phyloP scores from a whole-genome alignment of 2,797 vertebrate species.

The Tangara arthus region DNA sequence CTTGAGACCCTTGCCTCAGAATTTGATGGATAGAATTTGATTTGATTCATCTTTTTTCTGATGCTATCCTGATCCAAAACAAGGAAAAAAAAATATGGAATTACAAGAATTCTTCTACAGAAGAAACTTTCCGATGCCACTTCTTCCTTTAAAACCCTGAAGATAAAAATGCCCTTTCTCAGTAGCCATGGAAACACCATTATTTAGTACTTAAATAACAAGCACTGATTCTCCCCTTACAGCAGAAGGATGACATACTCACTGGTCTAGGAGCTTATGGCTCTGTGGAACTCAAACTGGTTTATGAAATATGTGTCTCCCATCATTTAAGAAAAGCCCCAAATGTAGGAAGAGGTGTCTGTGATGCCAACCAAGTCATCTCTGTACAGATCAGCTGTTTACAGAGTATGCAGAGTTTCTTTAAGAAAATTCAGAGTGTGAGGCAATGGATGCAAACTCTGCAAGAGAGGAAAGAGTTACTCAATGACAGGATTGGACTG shows the following conservation, averaged over 20 bases:
- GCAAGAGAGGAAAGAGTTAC: constrained; percentile 33
- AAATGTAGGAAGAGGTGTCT: neutral
- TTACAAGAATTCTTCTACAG: neutral
- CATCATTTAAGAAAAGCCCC: neutral
- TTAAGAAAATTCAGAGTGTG: neutral
- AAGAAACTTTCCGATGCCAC: neutral
- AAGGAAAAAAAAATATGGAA: neutral
- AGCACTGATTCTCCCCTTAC: neutral
- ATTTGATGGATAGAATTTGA: neutral
- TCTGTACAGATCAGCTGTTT: neutral
- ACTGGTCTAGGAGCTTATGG: neutral
- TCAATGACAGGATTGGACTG: neutral
- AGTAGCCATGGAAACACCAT: neutral
- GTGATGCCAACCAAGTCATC: neutral
- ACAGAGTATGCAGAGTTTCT: neutral
- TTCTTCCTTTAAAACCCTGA: neutral
- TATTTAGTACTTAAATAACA: neutral
- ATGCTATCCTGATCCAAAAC: neutral
- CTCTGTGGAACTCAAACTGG: neutral
- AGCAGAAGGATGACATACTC: neutral
- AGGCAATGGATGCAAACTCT: neutral
- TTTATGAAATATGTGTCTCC: neutral
- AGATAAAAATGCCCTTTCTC: neutral
- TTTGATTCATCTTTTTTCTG: neutral
- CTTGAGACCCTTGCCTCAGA: neutral